Evolutionary conservation across 2,888 invertebrate genomes (phyloP).

Genomic region (Myopa tessellatipennis): DNA sequence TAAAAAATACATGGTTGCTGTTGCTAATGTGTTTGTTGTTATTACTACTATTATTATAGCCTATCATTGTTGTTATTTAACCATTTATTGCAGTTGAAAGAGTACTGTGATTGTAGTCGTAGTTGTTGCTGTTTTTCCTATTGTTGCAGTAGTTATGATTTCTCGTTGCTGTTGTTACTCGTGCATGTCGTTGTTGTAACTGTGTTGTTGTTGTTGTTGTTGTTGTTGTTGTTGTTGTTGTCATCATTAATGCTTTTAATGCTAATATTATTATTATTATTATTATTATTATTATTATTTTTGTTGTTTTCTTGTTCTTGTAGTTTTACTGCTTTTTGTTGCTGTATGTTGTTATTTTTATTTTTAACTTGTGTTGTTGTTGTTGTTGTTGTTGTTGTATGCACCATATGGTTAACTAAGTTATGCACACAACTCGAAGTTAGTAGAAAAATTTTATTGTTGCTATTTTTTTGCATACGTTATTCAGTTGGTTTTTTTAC

Average conservation of each 20-base stretch:
- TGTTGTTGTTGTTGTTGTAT: too few species aligned
- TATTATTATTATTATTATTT: constrained; percentile 4
- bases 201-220: background rate
- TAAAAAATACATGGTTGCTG: background rate
- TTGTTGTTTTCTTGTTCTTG: background rate
- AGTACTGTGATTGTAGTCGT: background rate
- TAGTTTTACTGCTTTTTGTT: background rate
- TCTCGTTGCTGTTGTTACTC: constrained; percentile 4
- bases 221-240: constrained; percentile 16
- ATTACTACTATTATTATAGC: background rate
- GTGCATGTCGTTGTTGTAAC: background rate
- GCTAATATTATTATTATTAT: background rate
- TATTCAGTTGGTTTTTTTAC: too few species aligned
- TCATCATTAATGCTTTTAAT: background rate
- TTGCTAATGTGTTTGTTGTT: constrained; percentile 4
- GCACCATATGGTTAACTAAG: too few species aligned
- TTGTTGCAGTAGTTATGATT: background rate
- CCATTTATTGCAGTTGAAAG: background rate
- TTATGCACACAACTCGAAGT: too few species aligned
- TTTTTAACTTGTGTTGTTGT: background rate
- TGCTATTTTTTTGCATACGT: too few species aligned
- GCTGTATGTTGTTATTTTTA: background rate
- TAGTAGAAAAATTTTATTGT: too few species aligned
- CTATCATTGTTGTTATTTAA: background rate
- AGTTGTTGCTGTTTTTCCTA: constrained; percentile 4